Evolutionary conservation across 1,140 invertebrate species (phyloP).

Genomic region (Ladona fulva): DNA sequence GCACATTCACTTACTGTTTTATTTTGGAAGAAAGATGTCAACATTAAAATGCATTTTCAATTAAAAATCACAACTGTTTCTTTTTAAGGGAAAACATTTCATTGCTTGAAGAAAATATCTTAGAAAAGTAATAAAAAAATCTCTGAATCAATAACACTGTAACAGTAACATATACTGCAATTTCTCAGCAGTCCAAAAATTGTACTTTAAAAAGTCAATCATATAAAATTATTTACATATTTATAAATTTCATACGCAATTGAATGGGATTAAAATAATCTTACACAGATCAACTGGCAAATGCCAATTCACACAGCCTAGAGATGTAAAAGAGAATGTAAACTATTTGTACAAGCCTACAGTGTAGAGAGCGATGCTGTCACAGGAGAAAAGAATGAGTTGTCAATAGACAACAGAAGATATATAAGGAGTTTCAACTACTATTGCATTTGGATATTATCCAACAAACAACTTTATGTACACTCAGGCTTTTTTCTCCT

Average conservation of each 20-base stretch:
- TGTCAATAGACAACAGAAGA: background rate
- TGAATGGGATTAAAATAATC: background rate
- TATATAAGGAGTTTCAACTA: background rate
- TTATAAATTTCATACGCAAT: background rate
- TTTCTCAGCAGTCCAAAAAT: background rate
- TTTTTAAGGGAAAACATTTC: too few relatives aligned
- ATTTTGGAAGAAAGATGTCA: too few relatives aligned
- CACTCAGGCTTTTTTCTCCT: too few relatives aligned
- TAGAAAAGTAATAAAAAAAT: too few relatives aligned
- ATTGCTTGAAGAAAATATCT: too few relatives aligned
- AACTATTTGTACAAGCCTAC: background rate
- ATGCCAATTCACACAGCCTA: background rate
- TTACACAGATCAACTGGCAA: background rate
- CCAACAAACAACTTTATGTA: too few relatives aligned
- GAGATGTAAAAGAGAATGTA: background rate
- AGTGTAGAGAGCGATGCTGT: background rate
- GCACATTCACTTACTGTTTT: background rate
- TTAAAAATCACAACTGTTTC: too few relatives aligned
- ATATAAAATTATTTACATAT: background rate
- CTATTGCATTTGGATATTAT: too few relatives aligned
- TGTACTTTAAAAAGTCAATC: background rate
- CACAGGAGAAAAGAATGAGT: background rate
- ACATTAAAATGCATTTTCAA: too few relatives aligned
- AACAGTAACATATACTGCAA: background rate
- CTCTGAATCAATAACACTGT: background rate